Evolutionary conservation across 2,797 vertebrate species (phyloP), one percentile per base, ranked within the genome.

Genomic region (Rhinophrynus dorsalis): DNA sequence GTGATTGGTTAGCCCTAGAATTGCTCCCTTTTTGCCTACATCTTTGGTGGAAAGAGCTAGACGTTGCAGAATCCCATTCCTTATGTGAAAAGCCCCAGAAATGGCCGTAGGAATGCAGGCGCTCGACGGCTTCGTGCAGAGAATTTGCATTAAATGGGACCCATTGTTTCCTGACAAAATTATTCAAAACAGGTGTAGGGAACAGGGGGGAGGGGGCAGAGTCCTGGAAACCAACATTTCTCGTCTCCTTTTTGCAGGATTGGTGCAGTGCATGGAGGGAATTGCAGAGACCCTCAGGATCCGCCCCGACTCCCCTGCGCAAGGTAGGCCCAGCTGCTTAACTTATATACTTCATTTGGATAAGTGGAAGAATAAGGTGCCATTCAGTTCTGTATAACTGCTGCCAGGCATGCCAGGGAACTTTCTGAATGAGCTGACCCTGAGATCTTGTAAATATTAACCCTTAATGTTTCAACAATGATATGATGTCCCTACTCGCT

Each of bases 121-220:
- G 2, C 20, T 24, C 21, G 30, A 37, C 37, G 52, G 51, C 6
- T n/a, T n/a, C n/a, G 11, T 47, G 51, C 51, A 17, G 26, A 47
- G 32, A 51, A 64, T 64, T 64, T 48, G 48, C 60, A 72, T 65
- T 72, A 72, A 65, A 72, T 65, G 44, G 21, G 35, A 50, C 35
- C 61, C 61, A 72, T 72, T 72, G 68, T 72, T 72, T 58, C 21
- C 54, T 32, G 44, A 58, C 38, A 44, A 65, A 65, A 72, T 65
- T 65, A 72, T 72, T 72, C 54, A 72, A 72, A 72, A 72, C 68
- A 72, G 68, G 68, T 72, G 61, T 58, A 59, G 68, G 9, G 48
- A 45, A 21, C 35, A 17, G 50, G 15, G 23, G 48, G 66, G 40
- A 60, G 37, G 67, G 58, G 50, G 17, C 29, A 17, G n/a, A 50